Conservation (phyloP, 2,113 vertebrate species). For the Planiliza haematocheilus region DNA sequence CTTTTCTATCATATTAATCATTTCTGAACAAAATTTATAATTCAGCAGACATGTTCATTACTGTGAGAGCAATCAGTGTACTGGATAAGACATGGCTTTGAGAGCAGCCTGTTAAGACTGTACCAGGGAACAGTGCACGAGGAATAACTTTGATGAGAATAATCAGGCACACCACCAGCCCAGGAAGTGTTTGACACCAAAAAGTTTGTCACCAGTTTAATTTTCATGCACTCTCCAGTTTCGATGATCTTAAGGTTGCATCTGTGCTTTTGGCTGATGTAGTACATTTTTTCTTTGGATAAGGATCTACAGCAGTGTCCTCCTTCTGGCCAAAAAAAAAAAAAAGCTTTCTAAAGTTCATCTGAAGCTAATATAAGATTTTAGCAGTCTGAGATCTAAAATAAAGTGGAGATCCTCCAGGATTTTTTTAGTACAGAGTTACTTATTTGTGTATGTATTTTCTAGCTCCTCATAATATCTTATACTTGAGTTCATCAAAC, state of each 20-base stretch:
- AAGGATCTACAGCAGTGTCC: background rate
- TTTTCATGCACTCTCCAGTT: too few relatives aligned
- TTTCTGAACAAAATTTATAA: conserved; percentile 12
- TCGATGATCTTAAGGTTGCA: too few relatives aligned
- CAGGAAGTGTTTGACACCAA: background rate
- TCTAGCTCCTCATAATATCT: background rate
- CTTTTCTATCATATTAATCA: conserved; percentile 25
- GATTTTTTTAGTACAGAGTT: background rate
- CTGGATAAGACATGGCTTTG: conserved; percentile 1
- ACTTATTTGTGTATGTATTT: background rate
- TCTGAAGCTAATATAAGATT: background rate
- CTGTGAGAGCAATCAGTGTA: conserved; percentile 36
- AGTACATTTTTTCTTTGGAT: background rate
- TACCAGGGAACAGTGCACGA: background rate
- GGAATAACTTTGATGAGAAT: conserved; percentile 8
- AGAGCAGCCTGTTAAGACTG: conserved; percentile 24
- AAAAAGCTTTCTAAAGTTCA: too few relatives aligned
- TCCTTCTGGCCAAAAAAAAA: background rate
- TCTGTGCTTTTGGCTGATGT: too few relatives aligned
- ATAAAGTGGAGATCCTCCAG: background rate
- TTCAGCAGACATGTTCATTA: conserved; percentile 36
- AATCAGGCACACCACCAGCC: background rate
- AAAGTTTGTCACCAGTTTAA: background rate
- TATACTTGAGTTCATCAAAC: too few relatives aligned
- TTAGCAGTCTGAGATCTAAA: background rate